A percentile compares a stretch with the other conserved stretches of the same genome.
Conservation (phyloP, 2,113 vertebrate genomes). For the Notothenia coriiceps region DNA sequence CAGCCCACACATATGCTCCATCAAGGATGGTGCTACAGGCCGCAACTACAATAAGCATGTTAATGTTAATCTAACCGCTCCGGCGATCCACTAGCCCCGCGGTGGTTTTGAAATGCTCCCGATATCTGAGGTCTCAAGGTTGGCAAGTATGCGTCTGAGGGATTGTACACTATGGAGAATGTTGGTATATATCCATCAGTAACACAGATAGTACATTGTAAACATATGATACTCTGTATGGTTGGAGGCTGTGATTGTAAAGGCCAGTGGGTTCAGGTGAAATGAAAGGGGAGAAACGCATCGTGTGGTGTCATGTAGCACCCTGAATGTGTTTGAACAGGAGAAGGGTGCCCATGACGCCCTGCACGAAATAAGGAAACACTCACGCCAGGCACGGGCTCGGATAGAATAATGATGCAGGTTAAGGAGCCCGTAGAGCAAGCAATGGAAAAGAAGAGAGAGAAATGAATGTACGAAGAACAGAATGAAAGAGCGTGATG, state of each 20-base stretch:
- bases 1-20: no score
- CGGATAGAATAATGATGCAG: background rate
- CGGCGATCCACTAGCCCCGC: no score
- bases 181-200: background rate
- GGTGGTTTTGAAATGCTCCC: no score
- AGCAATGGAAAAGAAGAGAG: no score
- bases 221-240: background rate
- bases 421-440: no score
- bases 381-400: background rate
- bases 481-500: background rate
- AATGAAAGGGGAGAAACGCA: slow-evolving; percentile 6
- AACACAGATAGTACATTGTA: background rate
- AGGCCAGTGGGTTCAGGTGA: background rate
- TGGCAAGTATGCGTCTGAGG: background rate
- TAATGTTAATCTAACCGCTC: no score
- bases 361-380: background rate
- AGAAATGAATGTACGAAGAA: background rate
- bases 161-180: background rate
- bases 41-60: no score
- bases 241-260: slow-evolving; percentile 12
- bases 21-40: no score
- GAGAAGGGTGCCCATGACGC: slow-evolving; percentile 1
- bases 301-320: slow-evolving; percentile 36
- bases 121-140: no score
- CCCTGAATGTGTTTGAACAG: slow-evolving; percentile 28